A percentile compares a stretch with the other conserved stretches of the same genome.
These are phyloP conservation scores for Sphaerodactylus townsendi DNA, from an alignment of 2,113 vertebrate genomes.

Conservation along the genomic window DNA sequence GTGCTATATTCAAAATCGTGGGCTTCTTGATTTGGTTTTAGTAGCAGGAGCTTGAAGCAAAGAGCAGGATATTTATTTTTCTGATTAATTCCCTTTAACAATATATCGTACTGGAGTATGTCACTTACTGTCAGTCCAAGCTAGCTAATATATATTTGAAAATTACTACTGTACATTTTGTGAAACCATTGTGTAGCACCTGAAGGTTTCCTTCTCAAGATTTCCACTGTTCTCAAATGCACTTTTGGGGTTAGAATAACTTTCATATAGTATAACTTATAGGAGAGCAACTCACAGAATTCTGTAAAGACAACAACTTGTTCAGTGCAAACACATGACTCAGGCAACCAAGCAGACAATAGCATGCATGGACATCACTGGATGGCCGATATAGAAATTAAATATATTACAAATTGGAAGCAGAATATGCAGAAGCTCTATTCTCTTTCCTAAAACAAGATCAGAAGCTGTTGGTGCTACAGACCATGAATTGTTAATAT, in stretches of 20 bases:
- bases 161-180: not conserved
- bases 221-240: not conserved
- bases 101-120: not conserved
- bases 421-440: too few species aligned
- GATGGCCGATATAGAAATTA: too few species aligned
- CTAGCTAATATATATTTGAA: not conserved
- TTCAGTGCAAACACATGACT: too few species aligned
- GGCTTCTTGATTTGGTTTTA: not conserved
- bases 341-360: too few species aligned
- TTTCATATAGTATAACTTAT: too few species aligned
- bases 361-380: too few species aligned
- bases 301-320: too few species aligned
- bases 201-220: not conserved
- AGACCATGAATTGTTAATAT: too few species aligned
- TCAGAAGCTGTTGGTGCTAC: too few species aligned
- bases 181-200: not conserved
- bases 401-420: too few species aligned
- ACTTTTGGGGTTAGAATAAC: not conserved
- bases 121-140: not conserved
- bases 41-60: not conserved
- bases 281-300: too few species aligned
- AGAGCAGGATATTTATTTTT: not conserved
- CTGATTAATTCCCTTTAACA: not conserved
- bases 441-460: too few species aligned
- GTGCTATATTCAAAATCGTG: not conserved